Evolutionary conservation across 2,797 vertebrate genomes (phyloP).

Genomic region (Acipenser ruthenus): DNA sequence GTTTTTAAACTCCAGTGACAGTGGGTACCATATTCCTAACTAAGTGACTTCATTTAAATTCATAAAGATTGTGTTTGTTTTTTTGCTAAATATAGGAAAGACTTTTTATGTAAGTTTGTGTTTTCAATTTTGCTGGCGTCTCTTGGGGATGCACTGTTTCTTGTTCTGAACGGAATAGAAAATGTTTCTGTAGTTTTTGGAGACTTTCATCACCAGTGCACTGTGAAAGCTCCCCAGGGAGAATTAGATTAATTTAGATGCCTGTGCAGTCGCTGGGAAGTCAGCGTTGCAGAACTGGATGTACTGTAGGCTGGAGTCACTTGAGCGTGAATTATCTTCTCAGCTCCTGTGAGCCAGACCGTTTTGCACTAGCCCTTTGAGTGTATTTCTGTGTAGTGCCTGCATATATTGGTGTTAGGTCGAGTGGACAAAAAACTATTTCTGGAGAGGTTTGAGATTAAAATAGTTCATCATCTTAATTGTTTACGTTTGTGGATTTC

Average conservation of each 20-base stretch:
- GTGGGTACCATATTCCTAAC: too few relatives aligned
- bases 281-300: conserved; percentile 1
- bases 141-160: neutral
- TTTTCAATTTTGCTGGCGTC: neutral
- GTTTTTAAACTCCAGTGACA: too few relatives aligned
- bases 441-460: too few relatives aligned
- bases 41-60: too few relatives aligned
- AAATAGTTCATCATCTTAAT: too few relatives aligned
- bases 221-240: neutral
- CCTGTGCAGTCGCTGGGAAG: neutral
- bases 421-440: too few relatives aligned
- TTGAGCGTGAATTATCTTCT: conserved; percentile 2
- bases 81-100: too few relatives aligned
- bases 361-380: neutral
- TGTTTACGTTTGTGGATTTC: too few relatives aligned
- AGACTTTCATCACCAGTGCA: neutral
- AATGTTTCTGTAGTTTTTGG: conserved; percentile 1
- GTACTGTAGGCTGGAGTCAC: neutral
- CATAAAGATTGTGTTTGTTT: too few relatives aligned
- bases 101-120: neutral
- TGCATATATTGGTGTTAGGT: too few relatives aligned
- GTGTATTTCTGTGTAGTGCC: neutral
- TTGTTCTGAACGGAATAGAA: neutral
- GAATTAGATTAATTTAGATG: neutral
- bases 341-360: neutral